Conservation (phyloP, 2,113 vertebrate genomes). For the Bothrops jararaca region DNA sequence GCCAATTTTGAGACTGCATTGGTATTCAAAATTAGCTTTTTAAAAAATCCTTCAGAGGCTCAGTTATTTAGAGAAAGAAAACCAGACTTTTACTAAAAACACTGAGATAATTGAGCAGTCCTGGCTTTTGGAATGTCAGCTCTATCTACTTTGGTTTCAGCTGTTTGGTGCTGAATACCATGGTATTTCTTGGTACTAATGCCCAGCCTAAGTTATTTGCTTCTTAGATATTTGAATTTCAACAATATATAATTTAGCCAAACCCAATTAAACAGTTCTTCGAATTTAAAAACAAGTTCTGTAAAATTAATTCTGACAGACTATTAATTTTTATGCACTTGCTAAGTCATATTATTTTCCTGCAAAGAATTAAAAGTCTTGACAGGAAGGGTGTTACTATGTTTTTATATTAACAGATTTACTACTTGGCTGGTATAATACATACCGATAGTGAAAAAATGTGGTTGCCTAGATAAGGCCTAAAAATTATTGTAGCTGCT, state of each 20-base stretch:
- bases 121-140: background rate
- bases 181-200: background rate
- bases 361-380: slow-evolving; percentile 3
- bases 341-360: slow-evolving; percentile 8
- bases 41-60: background rate
- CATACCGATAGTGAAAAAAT: slow-evolving; percentile 19
- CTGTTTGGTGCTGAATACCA: background rate
- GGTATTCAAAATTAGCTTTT: background rate
- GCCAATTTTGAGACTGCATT: background rate
- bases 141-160: background rate
- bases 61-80: background rate
- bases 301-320: slow-evolving; percentile 12
- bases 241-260: background rate
- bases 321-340: background rate
- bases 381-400: background rate
- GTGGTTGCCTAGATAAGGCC: slow-evolving; percentile 31
- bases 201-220: background rate
- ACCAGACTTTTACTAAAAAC: background rate
- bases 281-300: background rate
- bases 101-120: background rate
- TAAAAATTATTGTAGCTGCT: slow-evolving; percentile 20
- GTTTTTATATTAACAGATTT: background rate
- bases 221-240: background rate
- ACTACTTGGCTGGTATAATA: slow-evolving; percentile 13
- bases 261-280: background rate